A percentile compares a stretch with the other conserved stretches of the same genome.
These are phyloP conservation scores for Lathamus discolor DNA, from an alignment of 2,113 vertebrate genomes.

Conservation along the genomic window DNA sequence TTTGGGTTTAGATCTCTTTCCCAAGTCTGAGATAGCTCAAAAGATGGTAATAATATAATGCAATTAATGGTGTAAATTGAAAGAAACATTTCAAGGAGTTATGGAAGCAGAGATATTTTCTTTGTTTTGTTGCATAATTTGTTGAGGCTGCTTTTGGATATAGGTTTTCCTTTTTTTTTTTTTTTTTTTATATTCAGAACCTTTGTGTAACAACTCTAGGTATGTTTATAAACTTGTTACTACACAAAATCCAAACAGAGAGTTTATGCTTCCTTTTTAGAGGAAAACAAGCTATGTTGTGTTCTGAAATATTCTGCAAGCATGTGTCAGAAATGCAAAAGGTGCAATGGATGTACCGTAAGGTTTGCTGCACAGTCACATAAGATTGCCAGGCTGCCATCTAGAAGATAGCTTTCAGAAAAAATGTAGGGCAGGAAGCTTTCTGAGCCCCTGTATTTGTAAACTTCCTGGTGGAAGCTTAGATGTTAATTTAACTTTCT, in stretches of 20 bases:
- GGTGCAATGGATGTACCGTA: not conserved
- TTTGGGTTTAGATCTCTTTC: not conserved
- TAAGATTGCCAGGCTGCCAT: not conserved
- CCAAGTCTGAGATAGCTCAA: conserved; percentile 27
- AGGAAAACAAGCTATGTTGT: not conserved
- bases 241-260: not conserved
- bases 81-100: not conserved
- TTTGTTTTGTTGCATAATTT: not conserved
- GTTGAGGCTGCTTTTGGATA: not conserved
- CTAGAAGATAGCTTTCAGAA: not conserved
- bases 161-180: not conserved
- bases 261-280: not conserved
- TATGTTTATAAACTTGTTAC: not conserved
- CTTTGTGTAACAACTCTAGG: not conserved
- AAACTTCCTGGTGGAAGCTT: not conserved
- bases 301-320: not conserved
- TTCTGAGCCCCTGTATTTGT: not conserved
- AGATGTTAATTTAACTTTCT: not conserved
- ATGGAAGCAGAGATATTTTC: not conserved
- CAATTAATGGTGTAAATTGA: not conserved
- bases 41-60: not conserved
- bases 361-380: not conserved
- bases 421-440: rapidly evolving
- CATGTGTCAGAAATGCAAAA: not conserved
- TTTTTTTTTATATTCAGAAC: not conserved